Percentiles rank a stretch among this genome's conserved stretches.
These are phyloP conservation scores for Mesoclemmys tuberculata DNA, from an alignment of 2,113 vertebrate species.

Conservation along the genomic window DNA sequence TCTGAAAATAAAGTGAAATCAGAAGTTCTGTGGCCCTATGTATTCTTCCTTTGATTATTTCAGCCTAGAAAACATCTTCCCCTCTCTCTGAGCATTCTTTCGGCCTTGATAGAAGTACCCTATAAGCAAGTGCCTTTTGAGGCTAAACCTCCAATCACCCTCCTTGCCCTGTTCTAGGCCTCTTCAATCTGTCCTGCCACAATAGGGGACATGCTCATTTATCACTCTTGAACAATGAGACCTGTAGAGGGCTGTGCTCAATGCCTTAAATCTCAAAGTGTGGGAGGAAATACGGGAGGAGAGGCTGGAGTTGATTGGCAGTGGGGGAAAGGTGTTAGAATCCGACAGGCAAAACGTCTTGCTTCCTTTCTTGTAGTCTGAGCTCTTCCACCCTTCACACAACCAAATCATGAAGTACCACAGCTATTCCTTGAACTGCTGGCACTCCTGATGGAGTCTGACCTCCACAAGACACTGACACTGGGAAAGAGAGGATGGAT, in stretches of 20 bases:
- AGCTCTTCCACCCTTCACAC: background rate
- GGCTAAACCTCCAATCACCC: background rate
- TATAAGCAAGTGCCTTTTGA: slow-evolving; percentile 33
- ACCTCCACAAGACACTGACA: background rate
- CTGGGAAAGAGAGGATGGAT: too few relatives aligned
- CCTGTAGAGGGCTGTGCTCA: slow-evolving; percentile 6
- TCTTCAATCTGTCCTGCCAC: slow-evolving; percentile 14
- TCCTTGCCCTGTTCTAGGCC: background rate
- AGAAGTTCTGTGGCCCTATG: slow-evolving; percentile 33
- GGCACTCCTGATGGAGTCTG: slow-evolving; percentile 31
- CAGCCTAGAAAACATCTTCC: background rate
- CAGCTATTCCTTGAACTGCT: background rate
- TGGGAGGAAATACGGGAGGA: background rate
- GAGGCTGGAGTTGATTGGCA: background rate
- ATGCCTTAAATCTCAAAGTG: slow-evolving; percentile 37
- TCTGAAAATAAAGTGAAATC: slow-evolving; percentile 78
- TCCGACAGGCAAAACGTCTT: background rate
- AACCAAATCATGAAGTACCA: background rate
- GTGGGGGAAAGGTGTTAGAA: background rate
- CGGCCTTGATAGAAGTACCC: slow-evolving; percentile 14
- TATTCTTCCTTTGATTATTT: slow-evolving; percentile 32
- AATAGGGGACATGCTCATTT: slow-evolving; percentile 45
- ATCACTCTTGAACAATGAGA: slow-evolving; percentile 7
- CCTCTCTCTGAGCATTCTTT: slow-evolving; percentile 12
- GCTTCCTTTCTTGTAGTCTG: background rate